Conservation (phyloP, 2,797 vertebrate genomes). For the Tokudaia muenninki region DNA sequence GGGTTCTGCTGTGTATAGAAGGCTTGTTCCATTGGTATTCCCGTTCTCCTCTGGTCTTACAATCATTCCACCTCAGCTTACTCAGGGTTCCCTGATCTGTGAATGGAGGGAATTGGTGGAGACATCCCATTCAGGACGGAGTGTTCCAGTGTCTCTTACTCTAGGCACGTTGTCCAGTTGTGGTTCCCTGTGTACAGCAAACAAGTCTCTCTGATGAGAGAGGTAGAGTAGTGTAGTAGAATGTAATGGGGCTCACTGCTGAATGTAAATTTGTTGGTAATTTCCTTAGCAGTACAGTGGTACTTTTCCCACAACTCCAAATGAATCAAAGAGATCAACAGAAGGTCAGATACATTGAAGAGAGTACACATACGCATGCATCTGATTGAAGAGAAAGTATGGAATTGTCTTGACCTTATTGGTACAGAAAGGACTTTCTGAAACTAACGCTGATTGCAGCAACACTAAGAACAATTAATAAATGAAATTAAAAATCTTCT, state of each 20-base stretch:
- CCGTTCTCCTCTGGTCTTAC: neutral
- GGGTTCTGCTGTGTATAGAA: no score
- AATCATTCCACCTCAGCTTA: neutral
- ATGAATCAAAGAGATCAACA: neutral
- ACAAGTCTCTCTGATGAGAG: neutral
- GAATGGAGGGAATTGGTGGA: neutral
- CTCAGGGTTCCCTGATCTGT: neutral
- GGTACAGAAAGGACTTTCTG: neutral
- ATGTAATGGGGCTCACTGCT: no score
- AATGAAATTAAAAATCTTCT: neutral
- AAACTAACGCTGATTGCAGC: neutral
- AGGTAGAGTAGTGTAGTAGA: neutral
- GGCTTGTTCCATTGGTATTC: no score
- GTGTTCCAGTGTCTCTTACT: neutral
- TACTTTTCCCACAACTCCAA: neutral
- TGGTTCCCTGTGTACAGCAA: neutral
- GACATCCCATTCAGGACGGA: neutral
- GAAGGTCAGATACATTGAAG: neutral
- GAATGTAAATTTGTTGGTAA: neutral
- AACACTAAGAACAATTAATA: neutral
- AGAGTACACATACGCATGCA: neutral
- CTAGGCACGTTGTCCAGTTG: neutral
- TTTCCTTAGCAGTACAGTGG: neutral
- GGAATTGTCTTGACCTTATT: neutral
- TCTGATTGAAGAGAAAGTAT: neutral